These are phyloP conservation scores for Cacoxenus indagator DNA, from an alignment of 2,888 invertebrate genomes.

Conservation along the genomic window DNA sequence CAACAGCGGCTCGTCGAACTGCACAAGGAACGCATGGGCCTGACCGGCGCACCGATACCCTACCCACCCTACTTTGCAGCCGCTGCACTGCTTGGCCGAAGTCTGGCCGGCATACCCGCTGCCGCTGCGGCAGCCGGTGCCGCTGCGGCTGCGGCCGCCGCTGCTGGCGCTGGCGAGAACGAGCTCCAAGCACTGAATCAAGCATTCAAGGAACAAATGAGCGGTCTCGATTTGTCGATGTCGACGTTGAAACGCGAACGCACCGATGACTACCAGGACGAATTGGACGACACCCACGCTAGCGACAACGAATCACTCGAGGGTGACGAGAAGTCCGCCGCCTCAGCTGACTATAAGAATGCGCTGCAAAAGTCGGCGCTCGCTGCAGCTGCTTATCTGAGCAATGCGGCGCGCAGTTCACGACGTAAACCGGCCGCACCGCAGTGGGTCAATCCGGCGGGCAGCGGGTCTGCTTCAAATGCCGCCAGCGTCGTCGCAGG, in stretches of 20 bases:
- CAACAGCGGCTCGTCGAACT: conserved; percentile 91
- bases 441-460: conserved; percentile 93
- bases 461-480: conserved; percentile 70
- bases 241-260: conserved; percentile 83
- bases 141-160: conserved; percentile 81
- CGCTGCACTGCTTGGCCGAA: conserved; percentile 72
- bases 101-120: conserved; percentile 80
- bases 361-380: conserved; percentile 52
- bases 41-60: conserved; percentile 83
- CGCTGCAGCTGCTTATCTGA: conserved; percentile 50
- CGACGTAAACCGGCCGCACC: conserved; percentile 95
- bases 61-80: conserved; percentile 87
- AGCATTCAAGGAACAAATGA: conserved; percentile 83
- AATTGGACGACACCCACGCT: conserved; percentile 77
- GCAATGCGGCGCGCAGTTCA: conserved; percentile 70
- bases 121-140: conserved; percentile 83
- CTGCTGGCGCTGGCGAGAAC: conserved; percentile 75
- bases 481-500: conserved; percentile 73
- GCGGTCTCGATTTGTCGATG: conserved; percentile 90
- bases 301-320: conserved; percentile 68
- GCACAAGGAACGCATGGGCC: conserved; percentile 86
- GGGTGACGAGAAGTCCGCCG: conserved; percentile 41
- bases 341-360: conserved; percentile 68
- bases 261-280: conserved; percentile 71
- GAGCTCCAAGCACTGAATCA: conserved; percentile 73